phyloP scores from a whole-genome alignment of 2,888 invertebrate genomes.

The Drosophila setosimentum region DNA sequence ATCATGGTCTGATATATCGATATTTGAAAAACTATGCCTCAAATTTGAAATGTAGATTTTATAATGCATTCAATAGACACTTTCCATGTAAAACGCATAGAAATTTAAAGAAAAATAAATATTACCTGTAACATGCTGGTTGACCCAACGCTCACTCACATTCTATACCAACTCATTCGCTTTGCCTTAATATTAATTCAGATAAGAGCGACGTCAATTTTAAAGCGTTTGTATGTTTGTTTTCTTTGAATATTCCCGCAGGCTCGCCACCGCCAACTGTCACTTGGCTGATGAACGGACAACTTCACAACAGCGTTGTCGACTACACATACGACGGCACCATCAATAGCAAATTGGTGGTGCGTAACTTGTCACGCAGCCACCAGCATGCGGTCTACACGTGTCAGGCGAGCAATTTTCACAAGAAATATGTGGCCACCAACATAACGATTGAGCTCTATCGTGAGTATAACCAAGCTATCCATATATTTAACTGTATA shows the following conservation, averaged over 20 bases:
- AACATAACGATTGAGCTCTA: conserved; percentile 91
- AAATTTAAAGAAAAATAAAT: not conserved
- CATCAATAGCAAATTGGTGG: conserved; percentile 87
- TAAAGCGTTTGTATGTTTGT: conserved; percentile 7
- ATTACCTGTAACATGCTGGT: not conserved
- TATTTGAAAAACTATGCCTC: not conserved
- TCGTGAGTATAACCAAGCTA: conserved; percentile 86
- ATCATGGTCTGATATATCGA: not conserved
- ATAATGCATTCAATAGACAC: not conserved
- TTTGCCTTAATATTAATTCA: not conserved
- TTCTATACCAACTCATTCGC: not conserved
- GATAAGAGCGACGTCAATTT: conserved; percentile 15
- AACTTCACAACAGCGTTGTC: conserved; percentile 85
- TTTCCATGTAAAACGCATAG: not conserved
- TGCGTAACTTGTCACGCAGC: conserved; percentile 88
- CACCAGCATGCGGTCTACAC: conserved; percentile 91
- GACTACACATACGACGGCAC: conserved; percentile 85
- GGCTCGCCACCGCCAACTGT: conserved; percentile 91
- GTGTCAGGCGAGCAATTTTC: conserved; percentile 91
- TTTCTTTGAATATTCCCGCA: conserved; percentile 76
- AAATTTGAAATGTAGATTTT: not conserved
- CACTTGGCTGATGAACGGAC: conserved; percentile 91
- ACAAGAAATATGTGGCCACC: conserved; percentile 88
- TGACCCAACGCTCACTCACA: not conserved
- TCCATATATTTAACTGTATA: not conserved